Base-by-base conservation (phyloP, 2,888 invertebrate species). In the Cetonia aurata region DNA sequence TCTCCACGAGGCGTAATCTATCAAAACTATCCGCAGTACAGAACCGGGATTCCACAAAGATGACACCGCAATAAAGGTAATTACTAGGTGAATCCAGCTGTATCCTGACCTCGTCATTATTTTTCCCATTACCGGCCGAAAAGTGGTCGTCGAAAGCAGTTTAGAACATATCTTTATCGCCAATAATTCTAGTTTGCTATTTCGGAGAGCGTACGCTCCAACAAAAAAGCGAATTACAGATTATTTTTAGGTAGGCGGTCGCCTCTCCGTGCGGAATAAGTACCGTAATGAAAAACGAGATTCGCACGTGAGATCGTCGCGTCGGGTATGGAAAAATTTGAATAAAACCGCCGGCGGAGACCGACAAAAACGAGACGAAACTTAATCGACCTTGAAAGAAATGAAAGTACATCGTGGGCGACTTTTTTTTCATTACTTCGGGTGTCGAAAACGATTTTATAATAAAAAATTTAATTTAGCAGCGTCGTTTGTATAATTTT, bases 11-110 rank as follows among this genome's bases (percentile, higher is more conserved):
- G 9, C 37, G 37, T 10, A 37, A 37, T 37, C 37, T 3, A 37
- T 37, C 37, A 37, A 37, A 37, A 37, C 37, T 37, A 37, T 37
- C 37, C 57, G 57, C 12, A 12, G 41, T 37, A 4, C 25, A 25
- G 25, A 25, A 15, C n/a, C 15, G 17, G 13, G 37, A 65, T 65
- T 46, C 37, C 37, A 50, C 17, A 65, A 65, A 65, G 50, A 65
- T 65, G 50, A 50, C 48, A 65, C 19, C 62, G 62, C 50, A 50
- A 41, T 52, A 50, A 50, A 65, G 50, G 50, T 65, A 65, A 65
- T 65, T 65, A 50, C 41, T 50, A 65, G 62, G 50, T 65, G 50
- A 50, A 37, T 33, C 17, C 33, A 48, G 50, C 17, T 50, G 50
- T 37, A 62, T 33, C 33, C 33, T 12, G 50, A 48, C 41, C 15